A percentile compares a stretch with the other conserved stretches of the same genome.
Evolutionary conservation across 2,888 invertebrate species (phyloP).

Genomic region (Caenorhabditis becei): DNA sequence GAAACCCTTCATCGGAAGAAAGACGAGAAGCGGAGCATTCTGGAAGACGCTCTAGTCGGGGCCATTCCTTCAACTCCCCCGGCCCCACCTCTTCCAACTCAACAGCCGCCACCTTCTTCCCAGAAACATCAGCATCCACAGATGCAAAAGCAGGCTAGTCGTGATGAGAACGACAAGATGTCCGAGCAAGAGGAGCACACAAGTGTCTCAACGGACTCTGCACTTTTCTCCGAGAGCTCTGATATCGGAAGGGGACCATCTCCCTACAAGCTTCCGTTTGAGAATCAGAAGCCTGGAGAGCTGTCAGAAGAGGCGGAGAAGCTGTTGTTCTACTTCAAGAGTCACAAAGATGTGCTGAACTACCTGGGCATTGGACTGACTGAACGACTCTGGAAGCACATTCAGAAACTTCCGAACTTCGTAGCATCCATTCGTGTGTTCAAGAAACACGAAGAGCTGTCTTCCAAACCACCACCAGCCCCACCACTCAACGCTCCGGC

Average conservation of each 20-base stretch:
- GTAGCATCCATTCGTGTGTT: slow-evolving; percentile 41
- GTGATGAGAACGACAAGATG: slow-evolving; percentile 51
- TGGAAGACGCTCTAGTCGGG: slow-evolving; percentile 23
- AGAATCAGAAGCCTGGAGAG: slow-evolving; percentile 54
- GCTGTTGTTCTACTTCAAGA: slow-evolving; percentile 69
- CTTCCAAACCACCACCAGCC: slow-evolving; percentile 33
- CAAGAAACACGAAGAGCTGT: slow-evolving; percentile 41
- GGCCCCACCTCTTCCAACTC: slow-evolving; percentile 28
- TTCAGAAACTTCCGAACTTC: slow-evolving; percentile 66
- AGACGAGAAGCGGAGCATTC: slow-evolving; percentile 50
- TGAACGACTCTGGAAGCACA: slow-evolving; percentile 69
- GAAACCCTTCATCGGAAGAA: slow-evolving; percentile 66
- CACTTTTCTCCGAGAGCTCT: slow-evolving; percentile 55
- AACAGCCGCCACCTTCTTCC: slow-evolving; percentile 21
- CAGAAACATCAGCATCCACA: slow-evolving; percentile 42
- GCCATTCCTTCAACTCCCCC: slow-evolving; percentile 26
- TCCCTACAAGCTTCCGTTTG: slow-evolving; percentile 55
- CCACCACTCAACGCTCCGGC: slow-evolving; percentile 30
- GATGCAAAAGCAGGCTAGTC: slow-evolving; percentile 26
- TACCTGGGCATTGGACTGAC: slow-evolving; percentile 70
- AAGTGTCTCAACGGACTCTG: slow-evolving; percentile 68
- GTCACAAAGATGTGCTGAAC: slow-evolving; percentile 68
- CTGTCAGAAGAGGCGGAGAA: slow-evolving; percentile 69
- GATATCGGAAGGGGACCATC: slow-evolving; percentile 43
- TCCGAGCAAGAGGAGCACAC: slow-evolving; percentile 65